Evolutionary conservation across 2,888 invertebrate species (phyloP).

Genomic region (Mesorhabditis sp.): DNA sequence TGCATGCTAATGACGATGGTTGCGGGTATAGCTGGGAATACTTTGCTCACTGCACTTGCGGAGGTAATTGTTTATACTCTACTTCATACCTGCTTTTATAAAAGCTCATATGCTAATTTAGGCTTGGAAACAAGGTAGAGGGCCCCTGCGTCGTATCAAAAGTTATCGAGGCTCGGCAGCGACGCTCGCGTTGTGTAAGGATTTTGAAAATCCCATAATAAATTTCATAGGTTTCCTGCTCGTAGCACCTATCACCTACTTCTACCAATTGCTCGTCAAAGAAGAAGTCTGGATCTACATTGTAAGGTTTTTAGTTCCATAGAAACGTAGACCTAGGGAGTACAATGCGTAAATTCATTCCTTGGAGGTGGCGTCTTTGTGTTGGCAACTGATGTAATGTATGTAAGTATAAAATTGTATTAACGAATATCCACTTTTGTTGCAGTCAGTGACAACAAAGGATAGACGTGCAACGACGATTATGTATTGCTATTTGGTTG

Average conservation of each 20-base stretch:
- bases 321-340: not conserved
- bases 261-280: not conserved
- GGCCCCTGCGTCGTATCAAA: not conserved
- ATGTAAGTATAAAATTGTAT: not conserved
- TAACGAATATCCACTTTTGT: not conserved
- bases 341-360: not conserved
- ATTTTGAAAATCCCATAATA: not conserved
- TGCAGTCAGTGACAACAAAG: not conserved
- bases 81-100: too few relatives aligned
- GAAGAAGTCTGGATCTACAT: not conserved
- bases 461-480: conserved; percentile 5
- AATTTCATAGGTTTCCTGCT: not conserved
- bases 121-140: not conserved
- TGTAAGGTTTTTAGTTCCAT: not conserved
- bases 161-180: not conserved
- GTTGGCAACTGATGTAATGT: not conserved
- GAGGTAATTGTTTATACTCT: not conserved
- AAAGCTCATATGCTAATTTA: not conserved
- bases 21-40: not conserved
- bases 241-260: too few relatives aligned
- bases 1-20: not conserved
- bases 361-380: not conserved
- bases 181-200: not conserved
- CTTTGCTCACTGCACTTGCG: not conserved
- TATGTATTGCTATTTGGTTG: conserved; percentile 1